Conservation (phyloP, 1,140 invertebrate species). For the Wasmannia auropunctata region DNA sequence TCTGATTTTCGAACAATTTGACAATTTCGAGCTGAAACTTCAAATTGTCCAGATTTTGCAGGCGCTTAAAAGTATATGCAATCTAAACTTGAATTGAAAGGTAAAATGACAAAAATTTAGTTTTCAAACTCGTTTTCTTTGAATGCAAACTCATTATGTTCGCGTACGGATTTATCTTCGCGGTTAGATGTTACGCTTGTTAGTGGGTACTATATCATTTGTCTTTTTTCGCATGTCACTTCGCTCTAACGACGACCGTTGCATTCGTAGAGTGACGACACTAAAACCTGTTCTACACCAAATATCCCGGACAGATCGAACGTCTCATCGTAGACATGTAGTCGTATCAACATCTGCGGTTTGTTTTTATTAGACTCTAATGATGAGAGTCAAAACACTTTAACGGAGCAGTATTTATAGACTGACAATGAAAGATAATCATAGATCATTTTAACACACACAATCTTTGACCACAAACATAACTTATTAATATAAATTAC, state of each 20-base stretch:
- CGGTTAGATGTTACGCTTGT: not conserved
- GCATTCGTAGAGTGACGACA: not conserved
- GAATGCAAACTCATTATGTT: not conserved
- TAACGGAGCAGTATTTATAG: not conserved
- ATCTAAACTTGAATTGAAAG: not conserved
- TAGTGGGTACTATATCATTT: slow-evolving; percentile 4
- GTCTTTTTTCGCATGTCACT: not conserved
- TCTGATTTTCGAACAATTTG: not conserved
- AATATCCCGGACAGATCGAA: not conserved
- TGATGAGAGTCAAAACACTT: slow-evolving; percentile 25
- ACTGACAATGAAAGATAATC: slow-evolving; percentile 1
- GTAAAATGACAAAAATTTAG: not conserved
- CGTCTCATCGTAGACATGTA: slow-evolving; percentile 10
- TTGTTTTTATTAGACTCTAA: slow-evolving; percentile 21
- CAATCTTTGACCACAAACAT: not conserved
- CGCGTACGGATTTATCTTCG: not conserved
- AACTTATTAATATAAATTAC: too few relatives aligned
- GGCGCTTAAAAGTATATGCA: not conserved
- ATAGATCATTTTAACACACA: not conserved
- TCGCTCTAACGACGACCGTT: not conserved
- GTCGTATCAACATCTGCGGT: not conserved
- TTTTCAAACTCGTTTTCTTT: not conserved
- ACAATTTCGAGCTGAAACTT: not conserved
- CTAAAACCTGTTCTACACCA: not conserved
- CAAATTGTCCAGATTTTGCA: not conserved